Evolutionary conservation across 2,888 invertebrate genomes (phyloP), one percentile per base, ranked within the genome.

Genomic region (Halocaridina rubra): DNA sequence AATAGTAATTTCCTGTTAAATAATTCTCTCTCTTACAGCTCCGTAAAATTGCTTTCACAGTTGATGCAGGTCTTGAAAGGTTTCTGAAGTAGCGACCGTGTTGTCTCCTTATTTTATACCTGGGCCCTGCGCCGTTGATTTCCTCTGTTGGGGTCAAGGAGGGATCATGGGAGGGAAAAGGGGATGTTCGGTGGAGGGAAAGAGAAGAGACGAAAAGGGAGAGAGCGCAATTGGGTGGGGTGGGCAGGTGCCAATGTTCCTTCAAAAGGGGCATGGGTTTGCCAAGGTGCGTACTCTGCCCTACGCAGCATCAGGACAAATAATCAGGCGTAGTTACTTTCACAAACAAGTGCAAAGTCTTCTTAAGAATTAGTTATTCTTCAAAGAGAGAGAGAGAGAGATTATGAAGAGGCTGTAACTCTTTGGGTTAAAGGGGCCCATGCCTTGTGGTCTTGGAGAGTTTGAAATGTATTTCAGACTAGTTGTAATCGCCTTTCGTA

Each of bases 201-300:
- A 10, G 39, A n/a, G 71, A 72, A 33, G 71, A 27, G 32, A 24
- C 19, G n/a, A 13, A 27, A 13, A 33, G 16, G 64, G 71, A 72
- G 8, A 33, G 39, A 13, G 71, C 71, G 33, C 71, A 72, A 19
- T 33, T 74, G 72, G 72, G 72, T 74, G 72, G 72, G 72, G 72
- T 74, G 46, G 72, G n/a, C 19, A 46, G 72, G 72, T 74, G 72
- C 72, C 72, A 74, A 46, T 71, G 53, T 19, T 53, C 3, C 53
- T 53, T 10, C 53, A 5, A 53, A 16, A 53, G 33, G 33, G 32
- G 3, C 24, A 46, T 30, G 29, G 19, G 72, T 3, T 33, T 39
- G 72, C 72, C 72, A 74, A 74, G 19, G 19, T 74, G 72, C 72
- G 72, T 74, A 74, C 46, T 39, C 13, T 27, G 5, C 24, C 72